Evolutionary conservation across 2,888 invertebrate genomes (phyloP).

Genomic region (Nephrocerus scutellatus): DNA sequence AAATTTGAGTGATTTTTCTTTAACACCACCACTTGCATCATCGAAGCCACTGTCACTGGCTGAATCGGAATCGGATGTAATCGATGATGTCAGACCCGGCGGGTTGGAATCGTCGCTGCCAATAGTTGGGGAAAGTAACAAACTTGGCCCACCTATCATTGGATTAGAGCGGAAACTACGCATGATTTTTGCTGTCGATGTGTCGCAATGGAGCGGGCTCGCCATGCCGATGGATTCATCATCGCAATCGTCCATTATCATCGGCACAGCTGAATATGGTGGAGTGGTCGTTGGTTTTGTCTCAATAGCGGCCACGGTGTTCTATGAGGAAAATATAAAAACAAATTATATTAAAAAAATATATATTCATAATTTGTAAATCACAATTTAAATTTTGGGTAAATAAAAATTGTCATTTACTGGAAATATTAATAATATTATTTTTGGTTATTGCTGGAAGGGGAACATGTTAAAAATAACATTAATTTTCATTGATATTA

Average conservation of each 20-base stretch:
- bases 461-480: too few species aligned
- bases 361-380: too few species aligned
- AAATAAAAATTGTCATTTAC: too few species aligned
- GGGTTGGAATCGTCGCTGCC: constrained; percentile 35
- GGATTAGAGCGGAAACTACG: constrained; percentile 41
- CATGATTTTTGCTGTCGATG: constrained; percentile 29
- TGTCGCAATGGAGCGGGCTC: constrained; percentile 11
- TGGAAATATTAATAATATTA: too few species aligned
- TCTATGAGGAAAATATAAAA: too few species aligned
- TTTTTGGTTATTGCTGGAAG: too few species aligned
- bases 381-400: too few species aligned
- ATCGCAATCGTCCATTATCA: constrained; percentile 8
- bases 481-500: too few species aligned
- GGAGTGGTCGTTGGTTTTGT: background rate
- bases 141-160: constrained; percentile 39
- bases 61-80: constrained; percentile 37
- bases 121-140: constrained; percentile 35
- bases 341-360: too few species aligned
- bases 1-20: constrained; percentile 9
- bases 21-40: too few species aligned
- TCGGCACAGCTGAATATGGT: constrained; percentile 5
- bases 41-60: constrained; percentile 42
- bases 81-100: constrained; percentile 31
- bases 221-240: constrained; percentile 25
- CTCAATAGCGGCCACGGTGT: too few species aligned